Percentiles rank a stretch among this genome's conserved stretches.
phyloP scores from a whole-genome alignment of 2,888 invertebrate genomes.

The Bruchidius siliquastri region DNA sequence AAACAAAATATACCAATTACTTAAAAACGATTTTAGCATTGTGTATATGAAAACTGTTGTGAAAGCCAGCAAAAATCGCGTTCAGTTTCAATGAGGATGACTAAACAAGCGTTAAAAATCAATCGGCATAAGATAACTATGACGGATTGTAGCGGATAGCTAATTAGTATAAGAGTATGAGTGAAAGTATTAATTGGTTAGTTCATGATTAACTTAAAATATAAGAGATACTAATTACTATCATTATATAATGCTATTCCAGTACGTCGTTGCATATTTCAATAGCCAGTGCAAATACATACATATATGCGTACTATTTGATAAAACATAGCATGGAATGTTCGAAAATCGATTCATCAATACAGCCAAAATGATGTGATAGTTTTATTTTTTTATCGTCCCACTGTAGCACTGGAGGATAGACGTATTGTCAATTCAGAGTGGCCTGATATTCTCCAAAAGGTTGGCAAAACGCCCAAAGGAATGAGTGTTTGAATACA shows the following conservation, averaged over 20 bases:
- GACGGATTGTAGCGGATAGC: background rate
- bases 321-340: background rate
- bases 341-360: no score
- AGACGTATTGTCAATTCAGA: no score
- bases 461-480: no score
- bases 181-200: background rate
- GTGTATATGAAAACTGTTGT: no score
- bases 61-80: background rate
- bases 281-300: background rate
- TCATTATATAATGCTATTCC: background rate
- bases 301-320: background rate
- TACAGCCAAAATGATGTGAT: no score
- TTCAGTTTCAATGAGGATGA: background rate
- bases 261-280: background rate
- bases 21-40: background rate
- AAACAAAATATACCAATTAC: background rate
- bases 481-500: no score
- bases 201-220: background rate
- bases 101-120: background rate
- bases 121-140: background rate
- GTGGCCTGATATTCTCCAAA: no score
- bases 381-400: no score
- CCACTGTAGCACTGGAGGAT: no score
- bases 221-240: background rate
- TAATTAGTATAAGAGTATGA: background rate